Evolutionary conservation across 2,888 invertebrate species (phyloP).

Genomic region (Marasmarcha lunaedactyla): DNA sequence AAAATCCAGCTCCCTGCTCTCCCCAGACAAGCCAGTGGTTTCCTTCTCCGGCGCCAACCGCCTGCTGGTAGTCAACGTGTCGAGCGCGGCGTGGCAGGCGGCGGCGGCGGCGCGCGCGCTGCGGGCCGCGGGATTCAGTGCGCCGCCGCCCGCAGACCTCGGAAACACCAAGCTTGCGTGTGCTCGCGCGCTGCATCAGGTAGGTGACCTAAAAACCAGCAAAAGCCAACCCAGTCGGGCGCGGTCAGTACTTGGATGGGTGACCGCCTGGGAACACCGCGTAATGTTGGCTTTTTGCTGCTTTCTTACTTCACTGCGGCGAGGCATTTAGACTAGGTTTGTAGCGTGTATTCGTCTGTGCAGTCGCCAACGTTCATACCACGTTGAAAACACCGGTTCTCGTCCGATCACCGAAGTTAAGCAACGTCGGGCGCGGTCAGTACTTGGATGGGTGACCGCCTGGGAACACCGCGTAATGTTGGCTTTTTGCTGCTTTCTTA

Average conservation of each 20-base stretch:
- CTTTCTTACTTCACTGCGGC: too few relatives aligned
- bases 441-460: constrained; percentile 42
- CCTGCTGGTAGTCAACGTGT: constrained; percentile 91
- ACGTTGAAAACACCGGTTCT: constrained; percentile 17
- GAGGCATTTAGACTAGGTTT: too few relatives aligned
- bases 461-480: constrained; percentile 43
- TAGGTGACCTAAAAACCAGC: too few relatives aligned
- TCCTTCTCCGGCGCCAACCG: constrained; percentile 79
- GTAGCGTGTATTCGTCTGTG: too few relatives aligned
- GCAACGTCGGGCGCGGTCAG: constrained; percentile 37
- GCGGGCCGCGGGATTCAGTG: constrained; percentile 84
- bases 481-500: too few relatives aligned
- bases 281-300: constrained; percentile 13
- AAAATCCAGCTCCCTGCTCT: constrained; percentile 42
- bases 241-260: constrained; percentile 38
- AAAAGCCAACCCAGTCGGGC: too few relatives aligned
- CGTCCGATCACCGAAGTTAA: constrained; percentile 42
- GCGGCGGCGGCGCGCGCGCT: constrained; percentile 91
- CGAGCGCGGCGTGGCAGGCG: constrained; percentile 84
- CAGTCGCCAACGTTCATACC: neutral
- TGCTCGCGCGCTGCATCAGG: constrained; percentile 91
- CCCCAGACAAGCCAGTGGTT: constrained; percentile 79
- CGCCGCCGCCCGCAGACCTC: constrained; percentile 76
- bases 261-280: constrained; percentile 43
- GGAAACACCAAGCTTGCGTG: constrained; percentile 84